Evolutionary conservation across 2,797 vertebrate genomes (phyloP).

Genomic region (Micromesistius poutassou): DNA sequence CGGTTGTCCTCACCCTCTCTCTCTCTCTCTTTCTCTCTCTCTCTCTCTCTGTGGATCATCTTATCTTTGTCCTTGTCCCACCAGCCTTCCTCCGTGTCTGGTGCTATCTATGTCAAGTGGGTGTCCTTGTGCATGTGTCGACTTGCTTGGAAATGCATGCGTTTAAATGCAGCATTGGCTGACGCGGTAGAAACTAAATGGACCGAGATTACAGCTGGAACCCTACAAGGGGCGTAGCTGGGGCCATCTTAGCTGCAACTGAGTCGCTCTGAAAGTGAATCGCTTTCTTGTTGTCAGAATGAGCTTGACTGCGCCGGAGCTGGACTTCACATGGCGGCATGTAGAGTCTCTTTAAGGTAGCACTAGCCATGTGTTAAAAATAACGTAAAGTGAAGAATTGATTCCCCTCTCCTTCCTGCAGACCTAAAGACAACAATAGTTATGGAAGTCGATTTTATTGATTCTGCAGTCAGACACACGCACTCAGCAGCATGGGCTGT

Average conservation of each 20-base stretch:
- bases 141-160: neutral
- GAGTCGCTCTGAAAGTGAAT: too few species aligned
- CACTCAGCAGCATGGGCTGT: neutral
- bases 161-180: too few species aligned
- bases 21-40: constrained; percentile 24
- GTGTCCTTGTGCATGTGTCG: constrained; percentile 1
- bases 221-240: too few species aligned
- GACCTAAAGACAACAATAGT: neutral
- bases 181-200: too few species aligned
- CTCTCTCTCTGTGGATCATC: constrained; percentile 9
- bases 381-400: neutral
- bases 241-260: too few species aligned
- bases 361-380: neutral
- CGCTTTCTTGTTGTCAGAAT: neutral
- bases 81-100: neutral
- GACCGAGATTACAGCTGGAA: too few species aligned
- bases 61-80: neutral
- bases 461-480: neutral
- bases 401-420: neutral
- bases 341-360: neutral
- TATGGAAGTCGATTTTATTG: neutral
- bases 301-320: neutral
- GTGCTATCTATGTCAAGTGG: neutral
- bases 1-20: constrained; percentile 37
- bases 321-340: neutral